phyloP scores from a whole-genome alignment of 2,797 vertebrate genomes.

The Trachurus trachurus region DNA sequence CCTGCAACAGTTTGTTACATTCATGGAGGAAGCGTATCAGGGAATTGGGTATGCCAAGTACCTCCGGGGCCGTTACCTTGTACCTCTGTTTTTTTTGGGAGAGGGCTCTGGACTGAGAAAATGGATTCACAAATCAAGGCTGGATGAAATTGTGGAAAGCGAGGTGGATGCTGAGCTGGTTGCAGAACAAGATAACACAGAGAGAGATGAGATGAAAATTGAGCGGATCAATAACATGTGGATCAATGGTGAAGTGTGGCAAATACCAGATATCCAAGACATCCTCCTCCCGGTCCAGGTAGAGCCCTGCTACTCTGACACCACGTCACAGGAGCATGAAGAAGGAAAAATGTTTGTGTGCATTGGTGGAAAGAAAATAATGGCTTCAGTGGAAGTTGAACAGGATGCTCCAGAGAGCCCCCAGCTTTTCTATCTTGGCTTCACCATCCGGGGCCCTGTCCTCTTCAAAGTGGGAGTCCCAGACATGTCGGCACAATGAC shows the following conservation, averaged over 20 bases:
- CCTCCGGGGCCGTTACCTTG: slow-evolving; percentile 42
- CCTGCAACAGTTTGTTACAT: background rate
- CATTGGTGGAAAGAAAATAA: slow-evolving; percentile 4
- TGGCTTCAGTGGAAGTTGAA: no score
- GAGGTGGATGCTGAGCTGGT: background rate
- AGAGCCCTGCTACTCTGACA: no score
- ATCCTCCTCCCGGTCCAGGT: slow-evolving; percentile 35
- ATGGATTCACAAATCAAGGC: slow-evolving; percentile 60
- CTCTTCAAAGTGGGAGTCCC: background rate
- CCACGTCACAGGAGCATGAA: no score
- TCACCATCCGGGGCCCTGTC: slow-evolving; percentile 58
- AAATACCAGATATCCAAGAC: slow-evolving; percentile 10
- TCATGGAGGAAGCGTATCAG: slow-evolving; percentile 23
- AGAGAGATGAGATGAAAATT: accelerated
- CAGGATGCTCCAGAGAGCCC: background rate
- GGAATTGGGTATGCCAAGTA: slow-evolving; percentile 28
- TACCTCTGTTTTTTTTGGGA: slow-evolving; percentile 67
- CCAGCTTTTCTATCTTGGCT: slow-evolving; percentile 35
- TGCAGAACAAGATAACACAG: accelerated
- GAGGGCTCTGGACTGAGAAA: slow-evolving; percentile 50
- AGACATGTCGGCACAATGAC: background rate
- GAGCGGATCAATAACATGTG: background rate
- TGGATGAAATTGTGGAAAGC: slow-evolving; percentile 48
- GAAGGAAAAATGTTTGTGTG: slow-evolving; percentile 2
- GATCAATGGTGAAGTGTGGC: slow-evolving; percentile 25